Percentiles rank a stretch among this genome's conserved stretches.
phyloP scores from a whole-genome alignment of 30 jellyfish, hydroid and myxozoan species.

The Nemopilema nomurai region DNA sequence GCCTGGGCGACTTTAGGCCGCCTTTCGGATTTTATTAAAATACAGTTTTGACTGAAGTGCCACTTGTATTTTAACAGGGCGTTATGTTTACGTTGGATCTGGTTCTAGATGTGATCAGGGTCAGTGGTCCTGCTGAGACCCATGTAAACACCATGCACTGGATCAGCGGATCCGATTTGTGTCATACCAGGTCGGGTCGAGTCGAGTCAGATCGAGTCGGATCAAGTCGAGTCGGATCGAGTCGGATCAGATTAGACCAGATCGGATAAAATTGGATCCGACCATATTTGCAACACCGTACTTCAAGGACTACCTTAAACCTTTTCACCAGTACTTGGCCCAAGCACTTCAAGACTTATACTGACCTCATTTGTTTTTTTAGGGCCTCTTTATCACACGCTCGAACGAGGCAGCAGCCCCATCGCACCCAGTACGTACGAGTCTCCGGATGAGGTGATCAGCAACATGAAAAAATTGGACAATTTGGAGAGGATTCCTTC shows the following conservation, averaged over 20 bases:
- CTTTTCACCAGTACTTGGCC: background rate
- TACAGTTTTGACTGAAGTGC: too few species aligned
- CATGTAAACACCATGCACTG: too few species aligned
- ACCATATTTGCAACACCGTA: background rate
- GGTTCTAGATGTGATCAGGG: too few species aligned
- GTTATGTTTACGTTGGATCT: too few species aligned
- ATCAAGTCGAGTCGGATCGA: background rate
- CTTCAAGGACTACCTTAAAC: too few species aligned
- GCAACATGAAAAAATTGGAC: slow-evolving; percentile 3
- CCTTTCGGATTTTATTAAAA: too few species aligned
- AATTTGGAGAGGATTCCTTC: slow-evolving; percentile 6
- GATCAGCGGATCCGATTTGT: too few species aligned
- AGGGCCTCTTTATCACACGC: slow-evolving; percentile 34
- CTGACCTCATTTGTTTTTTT: background rate
- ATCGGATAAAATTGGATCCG: background rate
- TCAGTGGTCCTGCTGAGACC: too few species aligned
- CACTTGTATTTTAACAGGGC: too few species aligned
- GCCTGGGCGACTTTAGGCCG: too few species aligned
- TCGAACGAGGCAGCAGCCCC: background rate
- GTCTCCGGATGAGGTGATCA: slow-evolving; percentile 20
- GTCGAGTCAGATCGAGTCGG: slow-evolving; percentile 2
- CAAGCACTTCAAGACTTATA: background rate
- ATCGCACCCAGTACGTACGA: slow-evolving; percentile 17
- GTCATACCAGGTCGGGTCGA: too few species aligned
- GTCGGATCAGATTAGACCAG: background rate